These are phyloP conservation scores for Sylvietta virens DNA, from an alignment of 2,113 vertebrate genomes.

Conservation along the genomic window DNA sequence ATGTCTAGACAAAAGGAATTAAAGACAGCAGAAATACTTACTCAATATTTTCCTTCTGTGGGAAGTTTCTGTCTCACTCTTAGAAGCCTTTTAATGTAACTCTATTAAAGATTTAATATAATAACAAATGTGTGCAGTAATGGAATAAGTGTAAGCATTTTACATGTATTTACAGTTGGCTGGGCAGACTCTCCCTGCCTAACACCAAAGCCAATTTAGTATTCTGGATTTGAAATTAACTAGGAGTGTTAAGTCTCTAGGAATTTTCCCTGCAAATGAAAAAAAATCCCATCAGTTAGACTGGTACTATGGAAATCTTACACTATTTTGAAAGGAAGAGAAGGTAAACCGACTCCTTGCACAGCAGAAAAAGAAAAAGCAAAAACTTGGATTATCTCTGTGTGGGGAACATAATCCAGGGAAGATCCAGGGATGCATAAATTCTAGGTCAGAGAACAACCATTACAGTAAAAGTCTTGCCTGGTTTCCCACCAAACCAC, in stretches of 20 bases:
- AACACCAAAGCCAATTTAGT: not conserved
- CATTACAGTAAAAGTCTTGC: not conserved
- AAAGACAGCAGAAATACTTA: conserved; percentile 31
- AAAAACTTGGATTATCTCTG: not conserved
- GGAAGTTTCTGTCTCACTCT: conserved; percentile 18
- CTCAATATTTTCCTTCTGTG: conserved; percentile 28
- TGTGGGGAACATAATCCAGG: not conserved
- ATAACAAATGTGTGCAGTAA: not conserved
- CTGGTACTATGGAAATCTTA: not conserved
- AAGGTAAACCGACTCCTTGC: not conserved
- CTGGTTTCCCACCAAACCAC: not conserved
- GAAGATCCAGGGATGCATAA: not conserved
- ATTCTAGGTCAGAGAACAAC: not conserved
- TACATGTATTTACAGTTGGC: conserved; percentile 5
- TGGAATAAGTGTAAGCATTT: conserved; percentile 15
- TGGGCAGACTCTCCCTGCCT: not conserved
- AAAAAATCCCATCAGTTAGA: not conserved
- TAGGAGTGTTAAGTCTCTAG: not conserved
- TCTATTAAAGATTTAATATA: conserved; percentile 1
- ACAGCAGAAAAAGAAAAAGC: not conserved
- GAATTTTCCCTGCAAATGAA: not conserved
- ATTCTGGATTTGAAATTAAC: not conserved
- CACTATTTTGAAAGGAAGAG: not conserved
- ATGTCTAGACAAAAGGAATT: conserved; percentile 61
- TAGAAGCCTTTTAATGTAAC: conserved; percentile 8